Conservation (phyloP, 2,888 invertebrate species). For the Odontothrips loti region DNA sequence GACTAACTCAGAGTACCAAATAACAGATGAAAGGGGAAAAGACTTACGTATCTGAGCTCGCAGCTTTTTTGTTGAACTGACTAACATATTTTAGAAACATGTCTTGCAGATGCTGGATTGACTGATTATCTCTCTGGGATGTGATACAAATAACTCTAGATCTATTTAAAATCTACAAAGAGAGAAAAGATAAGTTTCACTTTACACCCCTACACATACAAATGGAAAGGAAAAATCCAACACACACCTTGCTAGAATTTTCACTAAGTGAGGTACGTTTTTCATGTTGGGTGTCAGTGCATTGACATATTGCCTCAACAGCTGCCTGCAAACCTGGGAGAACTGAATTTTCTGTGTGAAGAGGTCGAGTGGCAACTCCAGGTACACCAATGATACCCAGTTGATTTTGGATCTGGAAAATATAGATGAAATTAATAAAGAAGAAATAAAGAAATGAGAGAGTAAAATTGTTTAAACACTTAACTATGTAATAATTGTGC, state of each 20-base stretch:
- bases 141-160: slow-evolving; percentile 89
- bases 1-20: no score
- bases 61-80: slow-evolving; percentile 72
- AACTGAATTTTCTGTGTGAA: slow-evolving; percentile 59
- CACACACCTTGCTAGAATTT: slow-evolving; percentile 47
- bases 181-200: slow-evolving; percentile 29
- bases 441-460: slow-evolving; percentile 34
- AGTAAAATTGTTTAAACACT: slow-evolving; percentile 30
- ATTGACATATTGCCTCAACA: slow-evolving; percentile 77
- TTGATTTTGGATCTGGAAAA: slow-evolving; percentile 12
- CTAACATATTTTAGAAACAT: slow-evolving; percentile 76
- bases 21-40: not conserved
- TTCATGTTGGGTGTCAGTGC: slow-evolving; percentile 69
- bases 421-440: slow-evolving; percentile 5
- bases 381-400: not conserved
- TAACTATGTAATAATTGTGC: slow-evolving; percentile 42
- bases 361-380: not conserved
- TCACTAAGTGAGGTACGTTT: slow-evolving; percentile 51
- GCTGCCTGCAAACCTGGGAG: slow-evolving; percentile 82
- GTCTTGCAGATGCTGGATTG: slow-evolving; percentile 79
- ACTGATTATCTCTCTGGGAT: slow-evolving; percentile 79
- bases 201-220: no score
- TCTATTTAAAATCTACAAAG: slow-evolving; percentile 50
- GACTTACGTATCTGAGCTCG: slow-evolving; percentile 57
- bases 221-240: not conserved